Evolutionary conservation across 2,888 invertebrate species (phyloP).

Genomic region (Andrena fulva): DNA sequence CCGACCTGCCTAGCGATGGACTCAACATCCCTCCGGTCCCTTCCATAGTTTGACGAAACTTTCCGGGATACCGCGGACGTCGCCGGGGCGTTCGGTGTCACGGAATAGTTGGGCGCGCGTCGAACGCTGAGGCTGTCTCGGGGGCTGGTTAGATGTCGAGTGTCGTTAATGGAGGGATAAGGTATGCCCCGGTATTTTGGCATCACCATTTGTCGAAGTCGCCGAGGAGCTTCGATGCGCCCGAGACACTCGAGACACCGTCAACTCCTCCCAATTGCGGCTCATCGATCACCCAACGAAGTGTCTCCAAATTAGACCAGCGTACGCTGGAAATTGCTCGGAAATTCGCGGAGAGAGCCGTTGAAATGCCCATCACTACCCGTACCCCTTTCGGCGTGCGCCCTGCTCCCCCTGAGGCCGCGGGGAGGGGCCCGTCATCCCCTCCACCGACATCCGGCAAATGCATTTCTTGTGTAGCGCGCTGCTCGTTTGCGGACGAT

Average conservation of each 20-base stretch:
- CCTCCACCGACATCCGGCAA: conserved; percentile 75
- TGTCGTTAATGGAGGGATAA: no score
- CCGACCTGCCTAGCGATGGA: conserved; percentile 36
- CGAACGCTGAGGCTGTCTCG: background rate
- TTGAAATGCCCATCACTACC: conserved; percentile 42
- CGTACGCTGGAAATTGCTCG: conserved; percentile 1
- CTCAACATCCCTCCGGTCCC: conserved; percentile 24
- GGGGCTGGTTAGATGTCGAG: background rate
- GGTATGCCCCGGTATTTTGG: no score
- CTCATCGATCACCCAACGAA: conserved; percentile 13
- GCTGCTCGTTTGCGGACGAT: conserved; percentile 80
- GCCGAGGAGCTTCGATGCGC: background rate
- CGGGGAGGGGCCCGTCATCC: conserved; percentile 41
- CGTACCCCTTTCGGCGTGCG: conserved; percentile 61
- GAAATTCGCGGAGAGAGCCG: background rate
- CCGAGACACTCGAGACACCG: background rate
- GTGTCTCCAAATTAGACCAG: background rate
- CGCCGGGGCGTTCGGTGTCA: background rate
- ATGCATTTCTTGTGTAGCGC: conserved; percentile 84
- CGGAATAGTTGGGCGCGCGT: background rate
- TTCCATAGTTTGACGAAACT: background rate
- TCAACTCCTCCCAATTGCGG: background rate
- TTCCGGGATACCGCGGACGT: background rate
- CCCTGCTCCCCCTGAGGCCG: conserved; percentile 18
- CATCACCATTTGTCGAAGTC: background rate